Evolutionary conservation across 1,140 invertebrate species (phyloP).

Genomic region (Papilio polytes): DNA sequence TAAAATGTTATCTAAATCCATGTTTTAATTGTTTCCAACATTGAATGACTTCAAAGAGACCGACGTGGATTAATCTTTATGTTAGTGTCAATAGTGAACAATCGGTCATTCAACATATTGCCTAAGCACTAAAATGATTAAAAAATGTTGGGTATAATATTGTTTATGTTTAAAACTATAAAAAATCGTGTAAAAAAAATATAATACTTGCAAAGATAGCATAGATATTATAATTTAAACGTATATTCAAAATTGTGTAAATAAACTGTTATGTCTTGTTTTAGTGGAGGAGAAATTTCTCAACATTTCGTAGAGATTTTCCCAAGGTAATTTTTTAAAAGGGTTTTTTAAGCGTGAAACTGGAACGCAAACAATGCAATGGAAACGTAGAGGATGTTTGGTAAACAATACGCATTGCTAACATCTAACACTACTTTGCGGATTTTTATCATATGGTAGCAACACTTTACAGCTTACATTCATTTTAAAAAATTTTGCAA

Average conservation of each 20-base stretch:
- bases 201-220: too few relatives aligned
- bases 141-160: too few relatives aligned
- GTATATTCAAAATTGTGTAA: too few relatives aligned
- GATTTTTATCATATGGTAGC: background rate
- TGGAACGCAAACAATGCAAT: background rate
- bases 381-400: background rate
- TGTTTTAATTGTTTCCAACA: background rate
- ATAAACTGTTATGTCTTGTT: background rate
- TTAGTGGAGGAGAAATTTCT: background rate
- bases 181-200: too few relatives aligned
- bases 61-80: background rate
- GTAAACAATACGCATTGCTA: background rate
- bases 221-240: background rate
- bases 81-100: background rate
- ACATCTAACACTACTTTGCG: background rate
- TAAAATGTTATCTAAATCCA: background rate
- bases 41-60: background rate
- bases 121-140: background rate
- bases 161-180: too few relatives aligned
- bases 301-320: background rate
- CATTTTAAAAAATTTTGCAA: too few relatives aligned
- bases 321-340: background rate
- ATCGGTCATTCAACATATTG: background rate
- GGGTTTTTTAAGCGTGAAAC: slow-evolving; percentile 15
- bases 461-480: background rate